Percentiles rank a stretch among this genome's conserved stretches.
These are phyloP conservation scores for Apaloderma vittatum DNA, from an alignment of 2,113 vertebrate genomes.

Conservation along the genomic window DNA sequence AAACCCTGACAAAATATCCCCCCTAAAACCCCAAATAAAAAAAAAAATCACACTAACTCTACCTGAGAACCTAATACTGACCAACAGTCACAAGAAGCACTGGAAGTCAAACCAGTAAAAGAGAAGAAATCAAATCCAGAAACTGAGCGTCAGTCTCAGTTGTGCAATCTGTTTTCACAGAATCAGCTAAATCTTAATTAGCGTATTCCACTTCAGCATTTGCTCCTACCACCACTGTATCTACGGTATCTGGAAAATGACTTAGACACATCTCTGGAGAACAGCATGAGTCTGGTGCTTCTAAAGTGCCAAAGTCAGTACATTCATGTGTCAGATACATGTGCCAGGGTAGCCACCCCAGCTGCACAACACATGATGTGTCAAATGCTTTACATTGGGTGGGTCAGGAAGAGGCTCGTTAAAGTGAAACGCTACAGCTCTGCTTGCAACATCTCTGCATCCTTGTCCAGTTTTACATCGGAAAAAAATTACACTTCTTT, in stretches of 20 bases:
- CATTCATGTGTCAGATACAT: constrained; percentile 59
- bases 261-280: constrained; percentile 37
- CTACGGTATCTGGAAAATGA: constrained; percentile 46
- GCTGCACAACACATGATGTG: constrained; percentile 76
- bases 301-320: constrained; percentile 60
- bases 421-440: constrained; percentile 69
- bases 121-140: constrained; percentile 70
- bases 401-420: constrained; percentile 75
- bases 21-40: no score
- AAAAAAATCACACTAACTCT: background rate
- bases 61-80: background rate
- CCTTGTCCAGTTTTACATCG: constrained; percentile 59
- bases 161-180: constrained; percentile 15
- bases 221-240: background rate
- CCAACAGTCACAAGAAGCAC: constrained; percentile 1
- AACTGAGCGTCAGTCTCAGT: background rate
- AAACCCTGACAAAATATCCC: background rate
- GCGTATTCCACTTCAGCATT: constrained; percentile 22
- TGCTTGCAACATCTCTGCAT: constrained; percentile 70
- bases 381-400: constrained; percentile 69
- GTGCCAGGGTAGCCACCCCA: constrained; percentile 38
- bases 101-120: background rate
- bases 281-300: constrained; percentile 48
- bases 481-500: constrained; percentile 23
- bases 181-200: constrained; percentile 10